phyloP scores from a whole-genome alignment of 2,888 invertebrate genomes.

The Machimus rusticus region DNA sequence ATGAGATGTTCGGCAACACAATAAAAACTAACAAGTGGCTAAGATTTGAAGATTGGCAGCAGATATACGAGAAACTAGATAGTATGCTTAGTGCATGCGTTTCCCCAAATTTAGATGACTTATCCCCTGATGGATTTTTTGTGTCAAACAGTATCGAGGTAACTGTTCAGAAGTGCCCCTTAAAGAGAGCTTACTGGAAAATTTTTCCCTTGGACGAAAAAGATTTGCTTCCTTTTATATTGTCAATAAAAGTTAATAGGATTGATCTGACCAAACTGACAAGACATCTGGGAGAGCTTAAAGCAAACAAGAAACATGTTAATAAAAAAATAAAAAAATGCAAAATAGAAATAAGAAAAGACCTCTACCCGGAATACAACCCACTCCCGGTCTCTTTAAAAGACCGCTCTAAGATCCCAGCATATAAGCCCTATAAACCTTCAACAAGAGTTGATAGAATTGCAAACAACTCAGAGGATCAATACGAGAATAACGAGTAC shows the following conservation, averaged over 20 bases:
- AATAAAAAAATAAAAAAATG: not conserved
- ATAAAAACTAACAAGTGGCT: constrained; percentile 45
- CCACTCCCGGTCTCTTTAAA: not conserved
- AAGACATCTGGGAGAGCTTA: not conserved
- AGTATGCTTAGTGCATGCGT: not conserved
- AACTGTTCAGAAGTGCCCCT: constrained; percentile 9
- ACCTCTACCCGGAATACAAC: not conserved
- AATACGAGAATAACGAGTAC: constrained; percentile 19
- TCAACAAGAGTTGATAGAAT: not conserved
- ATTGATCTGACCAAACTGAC: not conserved
- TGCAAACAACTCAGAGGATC: not conserved
- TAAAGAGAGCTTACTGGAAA: not conserved
- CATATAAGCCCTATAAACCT: constrained; percentile 36
- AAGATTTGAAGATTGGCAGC: constrained; percentile 45
- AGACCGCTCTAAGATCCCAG: not conserved
- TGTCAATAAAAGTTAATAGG: not conserved
- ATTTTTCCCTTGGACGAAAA: not conserved
- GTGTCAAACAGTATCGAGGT: constrained; percentile 36
- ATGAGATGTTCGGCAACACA: constrained; percentile 14
- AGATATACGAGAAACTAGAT: constrained; percentile 42
- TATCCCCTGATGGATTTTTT: not conserved
- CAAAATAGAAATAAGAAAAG: not conserved
- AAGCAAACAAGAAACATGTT: not conserved
- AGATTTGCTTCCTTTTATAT: not conserved
- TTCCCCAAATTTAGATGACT: not conserved